phyloP scores from a whole-genome alignment of 2,888 invertebrate species.

The Proisotoma minuta region DNA sequence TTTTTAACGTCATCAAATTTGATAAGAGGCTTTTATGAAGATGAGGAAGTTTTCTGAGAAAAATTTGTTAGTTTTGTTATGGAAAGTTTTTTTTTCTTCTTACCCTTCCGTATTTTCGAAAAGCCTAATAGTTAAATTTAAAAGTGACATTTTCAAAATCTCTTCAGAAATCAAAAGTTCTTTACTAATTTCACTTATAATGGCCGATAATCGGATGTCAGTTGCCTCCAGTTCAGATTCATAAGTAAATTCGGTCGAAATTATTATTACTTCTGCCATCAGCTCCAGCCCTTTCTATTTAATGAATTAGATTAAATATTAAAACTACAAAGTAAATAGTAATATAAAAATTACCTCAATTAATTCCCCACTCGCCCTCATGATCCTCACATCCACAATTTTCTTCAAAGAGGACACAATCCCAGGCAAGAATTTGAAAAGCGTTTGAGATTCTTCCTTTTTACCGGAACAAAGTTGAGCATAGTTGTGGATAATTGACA shows the following conservation, averaged over 20 bases:
- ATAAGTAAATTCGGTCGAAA: neutral
- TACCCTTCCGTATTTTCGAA: too few species aligned
- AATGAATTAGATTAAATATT: neutral
- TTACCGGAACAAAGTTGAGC: conserved; percentile 19
- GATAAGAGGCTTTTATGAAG: too few species aligned
- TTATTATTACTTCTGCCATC: neutral
- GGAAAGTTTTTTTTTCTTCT: too few species aligned
- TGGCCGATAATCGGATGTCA: neutral
- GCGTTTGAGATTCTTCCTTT: conserved; percentile 15
- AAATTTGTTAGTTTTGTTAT: too few species aligned
- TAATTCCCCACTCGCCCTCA: neutral
- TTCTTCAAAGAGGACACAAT: conserved; percentile 30
- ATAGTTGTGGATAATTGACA: conserved; percentile 24
- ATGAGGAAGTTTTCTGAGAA: too few species aligned
- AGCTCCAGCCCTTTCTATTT: neutral
- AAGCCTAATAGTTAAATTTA: too few species aligned
- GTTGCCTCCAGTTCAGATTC: neutral
- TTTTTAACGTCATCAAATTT: too few species aligned
- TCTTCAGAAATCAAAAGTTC: too few species aligned
- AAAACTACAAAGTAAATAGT: neutral
- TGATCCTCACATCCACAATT: neutral
- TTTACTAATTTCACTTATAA: neutral
- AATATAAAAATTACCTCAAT: neutral
- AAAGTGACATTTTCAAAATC: too few species aligned
- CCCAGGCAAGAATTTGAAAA: conserved; percentile 43